Evolutionary conservation across 2,888 invertebrate genomes (phyloP).

Genomic region (Amphipyra berbera): DNA sequence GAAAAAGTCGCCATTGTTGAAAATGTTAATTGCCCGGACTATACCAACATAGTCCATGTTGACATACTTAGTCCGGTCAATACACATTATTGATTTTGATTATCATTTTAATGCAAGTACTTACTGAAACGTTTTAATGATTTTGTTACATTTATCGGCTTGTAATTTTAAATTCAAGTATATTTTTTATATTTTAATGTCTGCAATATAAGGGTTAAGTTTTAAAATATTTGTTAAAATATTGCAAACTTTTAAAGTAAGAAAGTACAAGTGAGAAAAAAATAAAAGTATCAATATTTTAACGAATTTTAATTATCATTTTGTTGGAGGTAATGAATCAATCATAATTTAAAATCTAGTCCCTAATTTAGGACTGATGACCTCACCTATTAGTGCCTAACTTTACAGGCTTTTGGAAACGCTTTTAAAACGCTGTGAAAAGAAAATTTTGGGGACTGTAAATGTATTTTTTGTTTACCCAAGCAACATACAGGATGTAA

Average conservation of each 20-base stretch:
- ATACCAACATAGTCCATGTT: no score
- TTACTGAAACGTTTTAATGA: not conserved
- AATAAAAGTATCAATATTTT: conserved; percentile 17
- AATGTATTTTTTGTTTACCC: no score
- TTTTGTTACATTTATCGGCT: not conserved
- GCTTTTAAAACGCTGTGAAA: not conserved
- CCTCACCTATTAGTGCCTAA: conserved; percentile 2
- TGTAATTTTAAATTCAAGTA: not conserved
- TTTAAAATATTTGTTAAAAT: conserved; percentile 2
- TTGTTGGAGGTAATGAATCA: conserved; percentile 46
- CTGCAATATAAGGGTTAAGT: not conserved
- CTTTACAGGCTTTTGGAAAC: not conserved
- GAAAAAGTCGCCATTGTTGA: not conserved
- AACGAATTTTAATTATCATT: not conserved
- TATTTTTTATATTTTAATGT: not conserved
- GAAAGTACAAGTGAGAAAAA: conserved; percentile 22
- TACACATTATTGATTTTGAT: not conserved
- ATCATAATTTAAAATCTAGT: conserved; percentile 34
- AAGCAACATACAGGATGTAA: no score
- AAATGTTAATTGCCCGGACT: no score
- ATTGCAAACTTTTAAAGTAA: conserved; percentile 6
- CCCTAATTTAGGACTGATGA: conserved; percentile 25
- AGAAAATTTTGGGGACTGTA: no score
- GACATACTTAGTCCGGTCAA: not conserved
- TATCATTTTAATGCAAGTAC: not conserved